Evolutionary conservation across 2,888 invertebrate genomes (phyloP), one percentile per base, ranked within the genome.

Genomic region (Serripes groenlandicus): DNA sequence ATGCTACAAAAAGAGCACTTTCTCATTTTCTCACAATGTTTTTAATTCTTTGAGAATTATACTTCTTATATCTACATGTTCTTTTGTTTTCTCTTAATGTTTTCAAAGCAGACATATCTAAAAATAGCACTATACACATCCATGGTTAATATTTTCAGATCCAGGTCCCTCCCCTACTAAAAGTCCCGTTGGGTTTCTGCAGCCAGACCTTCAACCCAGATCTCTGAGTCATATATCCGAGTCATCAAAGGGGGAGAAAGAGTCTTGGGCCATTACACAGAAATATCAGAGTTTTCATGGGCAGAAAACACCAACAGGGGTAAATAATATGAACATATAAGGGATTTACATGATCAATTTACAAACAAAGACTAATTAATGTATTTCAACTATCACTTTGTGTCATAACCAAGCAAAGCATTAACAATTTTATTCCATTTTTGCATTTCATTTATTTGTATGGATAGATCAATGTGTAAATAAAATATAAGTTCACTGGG

Each of bases 221-320:
- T 82, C 90, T 9, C 87, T 90, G 9, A 91, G 91, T 80, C 89
- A 91, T 49, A 92, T 91, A 34, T 85, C 90, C 0, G 92, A 92
- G 74, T 79, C 83, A 2, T 83, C 86, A 0, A 62, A 42, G 28
- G 54, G 34, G 60, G 86, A 30, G 85, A 89, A 69, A 72, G 86
- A 42, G 69, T 77, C 89, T 1, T 92, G 93, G 93, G 92, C 92
- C 3, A 87, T 92, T 26, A 92, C 93, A 54, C 92, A 92, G 81
- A 90, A 91, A 81, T 91, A 84, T 58, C 81, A 83, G 49, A 88
- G 91, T 75, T 73, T 84, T 35, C 78, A 91, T 64, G 85, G 87
- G 68, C 78, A 74, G 2, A 81, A 78, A 64, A 60, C 86, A 49
- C 72, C 84, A 34, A 58, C 66, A 42, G 66, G 66, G 66, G 66